phyloP scores from a whole-genome alignment of 2,113 vertebrate genomes.

The Myotis brandtii region DNA sequence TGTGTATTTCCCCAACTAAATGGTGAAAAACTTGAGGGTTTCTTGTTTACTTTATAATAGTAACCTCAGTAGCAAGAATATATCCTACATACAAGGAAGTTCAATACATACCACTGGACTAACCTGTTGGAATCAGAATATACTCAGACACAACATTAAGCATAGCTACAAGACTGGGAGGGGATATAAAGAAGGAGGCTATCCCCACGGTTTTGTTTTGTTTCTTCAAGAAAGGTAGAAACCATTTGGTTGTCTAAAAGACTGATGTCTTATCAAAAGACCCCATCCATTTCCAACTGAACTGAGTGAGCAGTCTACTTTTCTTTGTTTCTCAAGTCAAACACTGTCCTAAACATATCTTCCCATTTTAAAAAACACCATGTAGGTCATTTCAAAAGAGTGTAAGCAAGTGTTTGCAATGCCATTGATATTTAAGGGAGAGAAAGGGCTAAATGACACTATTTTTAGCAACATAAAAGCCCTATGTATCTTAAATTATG shows the following conservation, averaged over 20 bases:
- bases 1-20: background rate
- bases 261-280: background rate
- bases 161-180: background rate
- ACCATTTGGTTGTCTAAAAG: conserved; percentile 32
- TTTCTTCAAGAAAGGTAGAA: background rate
- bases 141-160: background rate
- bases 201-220: background rate
- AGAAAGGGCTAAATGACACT: background rate
- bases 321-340: conserved; percentile 36
- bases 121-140: conserved; percentile 20
- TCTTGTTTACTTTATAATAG: background rate
- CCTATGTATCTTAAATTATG: conserved; percentile 14
- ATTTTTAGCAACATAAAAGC: conserved; percentile 38
- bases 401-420: conserved; percentile 18
- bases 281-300: background rate
- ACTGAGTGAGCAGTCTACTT: conserved; percentile 6
- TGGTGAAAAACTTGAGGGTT: background rate
- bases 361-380: background rate
- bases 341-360: background rate
- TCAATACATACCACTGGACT: background rate
- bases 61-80: background rate
- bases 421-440: background rate
- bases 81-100: background rate
- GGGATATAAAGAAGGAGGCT: background rate
- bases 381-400: conserved; percentile 20